These are phyloP conservation scores for Gopherus evgoodei DNA, from an alignment of 2,113 vertebrate species.

Conservation along the genomic window DNA sequence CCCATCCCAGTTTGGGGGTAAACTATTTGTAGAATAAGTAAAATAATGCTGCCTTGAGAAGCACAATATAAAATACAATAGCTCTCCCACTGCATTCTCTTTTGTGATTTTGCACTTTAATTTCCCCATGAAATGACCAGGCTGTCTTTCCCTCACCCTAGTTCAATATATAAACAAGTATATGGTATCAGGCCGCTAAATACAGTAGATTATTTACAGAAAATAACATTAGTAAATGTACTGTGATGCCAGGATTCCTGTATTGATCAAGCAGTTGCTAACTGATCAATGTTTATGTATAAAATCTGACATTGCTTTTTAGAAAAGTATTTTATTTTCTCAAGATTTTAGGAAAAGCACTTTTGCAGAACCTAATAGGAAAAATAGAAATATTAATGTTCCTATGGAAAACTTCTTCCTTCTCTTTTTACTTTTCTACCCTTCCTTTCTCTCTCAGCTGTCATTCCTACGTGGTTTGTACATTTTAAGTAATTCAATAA, in stretches of 20 bases:
- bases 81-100: background rate
- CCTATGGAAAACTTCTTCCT: background rate
- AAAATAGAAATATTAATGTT: background rate
- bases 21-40: background rate
- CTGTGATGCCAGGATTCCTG: background rate
- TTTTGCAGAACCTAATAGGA: background rate
- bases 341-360: background rate
- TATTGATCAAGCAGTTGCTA: constrained; percentile 19
- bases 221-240: constrained; percentile 16
- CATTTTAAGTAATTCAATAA: constrained; percentile 37
- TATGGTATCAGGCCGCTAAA: constrained; percentile 6
- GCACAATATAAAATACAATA: background rate
- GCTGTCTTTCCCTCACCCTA: background rate
- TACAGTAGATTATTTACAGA: constrained; percentile 19
- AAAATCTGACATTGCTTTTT: background rate
- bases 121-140: constrained; percentile 16
- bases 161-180: background rate
- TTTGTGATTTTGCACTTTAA: constrained; percentile 18
- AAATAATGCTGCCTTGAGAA: constrained; percentile 7
- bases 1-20: background rate
- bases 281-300: background rate
- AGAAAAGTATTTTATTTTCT: background rate
- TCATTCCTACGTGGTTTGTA: background rate
- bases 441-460: background rate
- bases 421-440: background rate